These are phyloP conservation scores for Nomada ferruginata DNA, from an alignment of 2,888 invertebrate genomes.

Conservation along the genomic window DNA sequence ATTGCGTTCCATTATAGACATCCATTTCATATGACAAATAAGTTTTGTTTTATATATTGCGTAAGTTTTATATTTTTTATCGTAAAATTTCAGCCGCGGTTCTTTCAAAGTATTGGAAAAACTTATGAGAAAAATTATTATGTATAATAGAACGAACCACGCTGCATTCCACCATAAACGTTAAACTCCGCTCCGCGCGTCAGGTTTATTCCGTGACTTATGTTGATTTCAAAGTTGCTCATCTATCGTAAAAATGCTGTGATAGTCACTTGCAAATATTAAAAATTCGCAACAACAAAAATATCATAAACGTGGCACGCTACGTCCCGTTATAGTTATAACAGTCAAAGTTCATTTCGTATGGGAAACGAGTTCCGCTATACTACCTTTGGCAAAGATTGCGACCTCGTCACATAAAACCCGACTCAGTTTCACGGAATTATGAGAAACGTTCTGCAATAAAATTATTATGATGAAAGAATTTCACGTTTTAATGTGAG, in stretches of 20 bases:
- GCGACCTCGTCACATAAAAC: constrained; percentile 26
- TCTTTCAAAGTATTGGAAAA: too few species aligned
- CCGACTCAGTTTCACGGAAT: constrained; percentile 24
- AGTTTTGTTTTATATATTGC: background rate
- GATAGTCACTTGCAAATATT: background rate
- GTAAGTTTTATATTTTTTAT: background rate
- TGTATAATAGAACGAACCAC: too few species aligned
- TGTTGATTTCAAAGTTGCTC: background rate
- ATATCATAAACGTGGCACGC: background rate
- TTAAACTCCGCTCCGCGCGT: background rate
- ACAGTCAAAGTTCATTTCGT: constrained; percentile 24
- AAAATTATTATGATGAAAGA: constrained; percentile 42
- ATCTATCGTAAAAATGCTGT: background rate
- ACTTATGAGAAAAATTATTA: too few species aligned
- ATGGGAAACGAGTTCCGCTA: constrained; percentile 1
- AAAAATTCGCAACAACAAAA: constrained; percentile 13
- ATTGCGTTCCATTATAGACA: background rate
- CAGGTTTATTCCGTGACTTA: background rate
- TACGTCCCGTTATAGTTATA: background rate
- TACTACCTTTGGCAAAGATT: constrained; percentile 28
- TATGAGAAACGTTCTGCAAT: constrained; percentile 35
- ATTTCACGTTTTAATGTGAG: constrained; percentile 12
- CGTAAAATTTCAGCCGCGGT: too few species aligned
- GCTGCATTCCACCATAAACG: constrained; percentile 4
- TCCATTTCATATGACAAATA: background rate